phyloP scores from a whole-genome alignment of 2,113 vertebrate species.

The Aix galericulata region DNA sequence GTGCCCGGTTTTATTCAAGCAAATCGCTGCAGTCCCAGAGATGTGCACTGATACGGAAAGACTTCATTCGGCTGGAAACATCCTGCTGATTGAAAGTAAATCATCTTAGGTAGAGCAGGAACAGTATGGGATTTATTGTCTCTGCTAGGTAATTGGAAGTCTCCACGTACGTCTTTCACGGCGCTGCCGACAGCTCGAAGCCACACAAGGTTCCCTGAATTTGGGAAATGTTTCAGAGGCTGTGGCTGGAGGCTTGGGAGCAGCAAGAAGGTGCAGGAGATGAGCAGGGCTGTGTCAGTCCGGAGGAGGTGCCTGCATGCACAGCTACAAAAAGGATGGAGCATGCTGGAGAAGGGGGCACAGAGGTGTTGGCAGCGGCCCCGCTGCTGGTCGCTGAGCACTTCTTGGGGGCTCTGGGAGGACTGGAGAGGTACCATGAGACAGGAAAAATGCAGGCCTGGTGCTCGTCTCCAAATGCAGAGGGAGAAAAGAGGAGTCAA shows the following conservation, averaged over 20 bases:
- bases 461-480: slow-evolving; percentile 16
- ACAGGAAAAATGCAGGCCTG: not conserved
- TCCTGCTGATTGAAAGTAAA: slow-evolving; percentile 32
- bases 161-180: not conserved
- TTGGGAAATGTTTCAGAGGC: not conserved
- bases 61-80: slow-evolving; percentile 35
- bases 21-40: slow-evolving; percentile 13
- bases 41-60: slow-evolving; percentile 1
- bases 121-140: slow-evolving; percentile 18
- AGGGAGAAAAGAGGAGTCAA: not conserved
- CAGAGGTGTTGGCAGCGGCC: not conserved
- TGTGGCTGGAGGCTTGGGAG: not conserved
- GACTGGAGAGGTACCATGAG: slow-evolving; percentile 43
- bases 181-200: not conserved
- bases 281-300: not conserved
- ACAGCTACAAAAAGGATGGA: not conserved
- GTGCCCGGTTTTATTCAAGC: slow-evolving; percentile 10
- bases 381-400: not conserved
- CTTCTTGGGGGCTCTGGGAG: slow-evolving; percentile 35
- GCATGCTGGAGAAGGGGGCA: no score
- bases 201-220: not conserved
- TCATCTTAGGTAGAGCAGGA: slow-evolving; percentile 47
- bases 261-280: not conserved
- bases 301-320: not conserved
- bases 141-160: not conserved